Evolutionary conservation across 2,113 vertebrate species (phyloP).

Genomic region (Carettochelys insculpta): DNA sequence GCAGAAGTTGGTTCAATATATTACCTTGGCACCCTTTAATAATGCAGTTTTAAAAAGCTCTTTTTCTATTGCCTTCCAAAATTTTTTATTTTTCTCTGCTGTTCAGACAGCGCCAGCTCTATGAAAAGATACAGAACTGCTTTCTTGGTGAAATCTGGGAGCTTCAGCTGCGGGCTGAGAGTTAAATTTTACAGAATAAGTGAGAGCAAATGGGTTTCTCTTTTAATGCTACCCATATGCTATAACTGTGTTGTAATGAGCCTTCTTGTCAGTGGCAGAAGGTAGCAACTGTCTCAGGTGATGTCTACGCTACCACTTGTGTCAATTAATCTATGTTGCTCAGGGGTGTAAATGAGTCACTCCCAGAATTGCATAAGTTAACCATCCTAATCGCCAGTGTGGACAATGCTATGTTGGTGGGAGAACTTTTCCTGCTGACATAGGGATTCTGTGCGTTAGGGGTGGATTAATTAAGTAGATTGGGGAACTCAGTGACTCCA

Average conservation of each 20-base stretch:
- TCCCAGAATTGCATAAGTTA: too few relatives aligned
- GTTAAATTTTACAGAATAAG: background rate
- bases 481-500: too few relatives aligned
- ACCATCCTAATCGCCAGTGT: too few relatives aligned
- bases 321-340: too few relatives aligned
- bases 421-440: too few relatives aligned
- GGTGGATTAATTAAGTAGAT: too few relatives aligned
- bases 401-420: too few relatives aligned
- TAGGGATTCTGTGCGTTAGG: too few relatives aligned
- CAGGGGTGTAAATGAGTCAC: too few relatives aligned
- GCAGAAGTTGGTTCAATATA: background rate
- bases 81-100: background rate
- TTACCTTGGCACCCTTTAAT: background rate
- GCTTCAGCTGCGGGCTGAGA: background rate
- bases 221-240: background rate
- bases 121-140: accelerated
- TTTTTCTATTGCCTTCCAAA: background rate
- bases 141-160: background rate
- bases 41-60: background rate
- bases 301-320: too few relatives aligned
- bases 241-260: background rate
- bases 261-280: background rate
- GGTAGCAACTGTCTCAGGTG: background rate
- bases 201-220: background rate
- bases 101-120: background rate